Evolutionary conservation across 2,888 invertebrate genomes (phyloP).

Genomic region (Erebia aethiops): DNA sequence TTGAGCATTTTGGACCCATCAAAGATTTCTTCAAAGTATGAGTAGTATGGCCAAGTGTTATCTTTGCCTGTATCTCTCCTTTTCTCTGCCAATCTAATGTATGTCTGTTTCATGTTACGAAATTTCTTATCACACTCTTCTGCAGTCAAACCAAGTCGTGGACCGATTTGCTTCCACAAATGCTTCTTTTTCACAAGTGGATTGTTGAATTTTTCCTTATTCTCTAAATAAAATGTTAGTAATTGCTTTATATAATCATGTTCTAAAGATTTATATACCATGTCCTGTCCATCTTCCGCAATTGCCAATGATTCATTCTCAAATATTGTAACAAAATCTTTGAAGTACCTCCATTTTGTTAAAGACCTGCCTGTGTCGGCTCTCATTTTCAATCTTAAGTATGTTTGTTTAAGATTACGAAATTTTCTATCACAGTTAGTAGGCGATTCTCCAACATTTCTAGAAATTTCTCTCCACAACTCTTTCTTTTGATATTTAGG

Average conservation of each 20-base stretch:
- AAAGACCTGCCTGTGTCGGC: constrained; percentile 54
- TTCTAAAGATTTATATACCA: constrained; percentile 47
- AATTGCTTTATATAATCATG: constrained; percentile 67
- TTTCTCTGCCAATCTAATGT: constrained; percentile 64
- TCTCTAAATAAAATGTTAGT: constrained; percentile 66
- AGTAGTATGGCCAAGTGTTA: constrained; percentile 70
- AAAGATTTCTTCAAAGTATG: constrained; percentile 70
- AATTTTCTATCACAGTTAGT: constrained; percentile 72
- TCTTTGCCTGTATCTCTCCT: constrained; percentile 57
- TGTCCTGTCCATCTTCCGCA: constrained; percentile 42
- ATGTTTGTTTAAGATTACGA: constrained; percentile 74
- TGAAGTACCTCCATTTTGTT: constrained; percentile 71
- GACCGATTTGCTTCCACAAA: constrained; percentile 63
- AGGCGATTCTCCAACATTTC: constrained; percentile 59
- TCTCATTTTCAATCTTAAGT: constrained; percentile 63
- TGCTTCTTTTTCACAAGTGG: constrained; percentile 66
- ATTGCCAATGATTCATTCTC: constrained; percentile 42
- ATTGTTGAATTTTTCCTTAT: constrained; percentile 67
- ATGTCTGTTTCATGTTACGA: constrained; percentile 74
- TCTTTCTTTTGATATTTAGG: constrained; percentile 71
- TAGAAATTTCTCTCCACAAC: constrained; percentile 68
- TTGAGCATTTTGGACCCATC: constrained; percentile 45
- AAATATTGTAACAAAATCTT: constrained; percentile 69
- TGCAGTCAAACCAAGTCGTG: constrained; percentile 60
- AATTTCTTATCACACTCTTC: constrained; percentile 75